A percentile compares a stretch with the other conserved stretches of the same genome.
Evolutionary conservation across 2,113 vertebrate species (phyloP).

Genomic region (Malurus elegans): DNA sequence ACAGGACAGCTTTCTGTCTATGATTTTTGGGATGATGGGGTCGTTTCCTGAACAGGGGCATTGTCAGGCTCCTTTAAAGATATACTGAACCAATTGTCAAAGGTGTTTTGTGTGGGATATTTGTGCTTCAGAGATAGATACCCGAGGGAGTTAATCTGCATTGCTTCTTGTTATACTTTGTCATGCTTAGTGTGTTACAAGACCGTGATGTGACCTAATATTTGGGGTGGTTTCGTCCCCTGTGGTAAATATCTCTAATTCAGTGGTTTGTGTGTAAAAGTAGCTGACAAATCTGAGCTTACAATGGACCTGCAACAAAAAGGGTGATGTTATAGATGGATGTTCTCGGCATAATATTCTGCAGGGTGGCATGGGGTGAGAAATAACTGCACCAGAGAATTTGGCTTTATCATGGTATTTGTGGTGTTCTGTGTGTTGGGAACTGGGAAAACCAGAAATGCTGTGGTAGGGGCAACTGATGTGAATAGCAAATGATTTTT

Average conservation of each 20-base stretch:
- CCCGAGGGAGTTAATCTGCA: neutral
- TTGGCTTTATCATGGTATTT: neutral
- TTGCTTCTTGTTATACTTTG: neutral
- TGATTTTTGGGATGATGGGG: neutral
- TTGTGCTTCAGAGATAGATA: neutral
- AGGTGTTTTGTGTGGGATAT: neutral
- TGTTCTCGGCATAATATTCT: neutral
- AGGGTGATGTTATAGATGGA: neutral
- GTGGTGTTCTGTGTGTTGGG: neutral
- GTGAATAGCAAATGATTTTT: neutral
- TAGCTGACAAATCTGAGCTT: neutral
- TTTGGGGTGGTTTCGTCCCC: neutral
- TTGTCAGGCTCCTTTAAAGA: neutral
- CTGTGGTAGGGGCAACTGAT: neutral
- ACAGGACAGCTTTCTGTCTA: neutral
- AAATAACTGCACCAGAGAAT: neutral
- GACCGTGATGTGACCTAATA: neutral
- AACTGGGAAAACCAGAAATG: neutral
- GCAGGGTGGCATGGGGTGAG: neutral
- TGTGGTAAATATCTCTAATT: conserved; percentile 1
- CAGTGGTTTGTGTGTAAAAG: neutral
- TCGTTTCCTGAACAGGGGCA: neutral
- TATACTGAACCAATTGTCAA: neutral
- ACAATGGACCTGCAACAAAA: neutral
- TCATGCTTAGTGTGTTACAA: neutral